Percentiles rank a stretch among this genome's conserved stretches.
These are phyloP conservation scores for Vombatus ursinus DNA, from an alignment of 2,113 vertebrate species.

Conservation along the genomic window DNA sequence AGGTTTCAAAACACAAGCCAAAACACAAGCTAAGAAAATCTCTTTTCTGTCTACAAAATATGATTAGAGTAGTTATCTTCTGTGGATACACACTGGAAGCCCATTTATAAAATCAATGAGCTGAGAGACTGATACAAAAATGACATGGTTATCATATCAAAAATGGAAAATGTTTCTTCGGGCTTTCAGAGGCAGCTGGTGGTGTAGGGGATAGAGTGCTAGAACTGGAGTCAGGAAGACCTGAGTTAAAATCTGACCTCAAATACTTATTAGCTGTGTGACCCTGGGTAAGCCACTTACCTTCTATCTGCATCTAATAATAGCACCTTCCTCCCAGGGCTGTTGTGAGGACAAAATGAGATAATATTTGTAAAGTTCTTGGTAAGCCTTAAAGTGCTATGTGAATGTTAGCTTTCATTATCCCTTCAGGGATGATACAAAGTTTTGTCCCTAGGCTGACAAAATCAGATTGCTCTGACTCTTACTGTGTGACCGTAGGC, in stretches of 20 bases:
- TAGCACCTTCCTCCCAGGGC: background rate
- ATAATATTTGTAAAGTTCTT: background rate
- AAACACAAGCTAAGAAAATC: background rate
- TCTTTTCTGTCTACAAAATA: slow-evolving; percentile 15
- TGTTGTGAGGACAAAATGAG: background rate
- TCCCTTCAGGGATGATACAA: background rate
- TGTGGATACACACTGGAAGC: background rate
- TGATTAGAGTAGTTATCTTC: background rate
- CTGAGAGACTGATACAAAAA: slow-evolving; percentile 15
- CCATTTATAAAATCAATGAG: slow-evolving; percentile 13
- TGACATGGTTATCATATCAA: background rate
- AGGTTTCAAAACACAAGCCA: background rate
- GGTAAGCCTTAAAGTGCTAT: background rate
- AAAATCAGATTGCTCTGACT: background rate
- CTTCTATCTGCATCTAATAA: background rate
- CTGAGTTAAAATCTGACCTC: background rate
- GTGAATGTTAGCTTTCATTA: background rate
- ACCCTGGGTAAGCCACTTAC: background rate
- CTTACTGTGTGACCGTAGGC: background rate
- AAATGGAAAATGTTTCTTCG: slow-evolving; percentile 29
- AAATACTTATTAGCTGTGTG: background rate
- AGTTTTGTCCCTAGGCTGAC: background rate
- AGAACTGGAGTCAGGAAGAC: background rate
- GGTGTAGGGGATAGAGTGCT: background rate
- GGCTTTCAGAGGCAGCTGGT: background rate